Evolutionary conservation across 2,888 invertebrate species (phyloP), one percentile per base, ranked within the genome.

Genomic region (Thymelicus lineola): DNA sequence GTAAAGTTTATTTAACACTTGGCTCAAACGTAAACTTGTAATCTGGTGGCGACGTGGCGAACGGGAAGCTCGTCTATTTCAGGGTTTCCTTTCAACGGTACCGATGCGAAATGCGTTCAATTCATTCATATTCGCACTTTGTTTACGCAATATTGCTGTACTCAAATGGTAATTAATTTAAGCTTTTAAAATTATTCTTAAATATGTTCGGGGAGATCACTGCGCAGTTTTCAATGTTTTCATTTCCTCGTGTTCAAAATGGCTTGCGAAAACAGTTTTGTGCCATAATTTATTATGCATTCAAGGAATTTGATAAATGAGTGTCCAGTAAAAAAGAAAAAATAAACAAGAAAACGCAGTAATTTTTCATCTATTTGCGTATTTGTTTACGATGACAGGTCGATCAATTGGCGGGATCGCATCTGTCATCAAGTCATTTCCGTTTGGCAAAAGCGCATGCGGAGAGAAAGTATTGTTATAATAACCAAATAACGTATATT

Each of bases 381-480:
- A 36, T 36, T 50, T 42, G 60, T n/a, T 9, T 12, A 20, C 62
- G 62, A 36, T 68, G 68, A 57, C 68, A 68, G 48, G 17, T 57
- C 68, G 17, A 57, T 62, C 17, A 57, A 68, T 68, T 65, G 68
- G 62, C 62, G 62, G 68, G 55, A 68, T 20, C 46, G 12, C 15
- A 48, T 57, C 68, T 62, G 57, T 68, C 68, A 68, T 36, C 68
- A 36, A 36, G 45, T 62, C 17, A 53, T 61, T 61, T 46, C 28
- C 28, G 35, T 53, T 42, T 59, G 53, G 36, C 38, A 35, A 15
- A 6, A 12, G 35, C 53, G 46, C 12, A 17, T 35, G 57, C 46
- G 12, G 28, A 42, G 50, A 59, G 60, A 38, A 28, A 48, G 14
- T 7, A 9, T 38, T 38, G 48, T 59, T 50, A 50, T 28, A 66